A percentile compares a stretch with the other conserved stretches of the same genome.
These are phyloP conservation scores for Larimichthys crocea DNA, from an alignment of 2,113 vertebrate species.

Conservation along the genomic window DNA sequence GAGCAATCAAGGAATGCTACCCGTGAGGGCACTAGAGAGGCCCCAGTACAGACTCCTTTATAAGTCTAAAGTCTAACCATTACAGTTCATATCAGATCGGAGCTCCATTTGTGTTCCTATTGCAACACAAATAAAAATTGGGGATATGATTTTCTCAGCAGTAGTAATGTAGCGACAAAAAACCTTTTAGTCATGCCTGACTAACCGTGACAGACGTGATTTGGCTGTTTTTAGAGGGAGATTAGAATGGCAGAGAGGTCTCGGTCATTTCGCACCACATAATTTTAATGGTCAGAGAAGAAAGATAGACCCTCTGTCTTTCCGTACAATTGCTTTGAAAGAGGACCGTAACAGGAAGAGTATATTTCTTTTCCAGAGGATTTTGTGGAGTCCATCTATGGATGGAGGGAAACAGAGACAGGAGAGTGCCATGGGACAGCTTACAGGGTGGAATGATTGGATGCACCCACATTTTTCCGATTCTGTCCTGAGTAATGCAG, in stretches of 20 bases:
- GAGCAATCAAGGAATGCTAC: conserved; percentile 65
- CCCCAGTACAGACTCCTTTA: background rate
- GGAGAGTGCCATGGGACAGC: conserved; percentile 43
- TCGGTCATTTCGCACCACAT: conserved; percentile 19
- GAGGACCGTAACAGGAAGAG: conserved; percentile 53
- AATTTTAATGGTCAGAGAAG: conserved; percentile 38
- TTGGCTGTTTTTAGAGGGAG: conserved; percentile 51
- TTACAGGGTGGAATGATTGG: conserved; percentile 60
- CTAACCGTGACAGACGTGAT: conserved; percentile 55
- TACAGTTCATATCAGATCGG: conserved; percentile 53
- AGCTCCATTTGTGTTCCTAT: conserved; percentile 50
- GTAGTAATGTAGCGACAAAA: conserved; percentile 55
- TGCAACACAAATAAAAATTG: conserved; percentile 53
- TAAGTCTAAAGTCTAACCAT: conserved; percentile 20
- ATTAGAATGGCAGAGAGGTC: conserved; percentile 49
- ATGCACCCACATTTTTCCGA: conserved; percentile 50
- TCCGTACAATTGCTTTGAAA: conserved; percentile 57
- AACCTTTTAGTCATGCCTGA: conserved; percentile 55
- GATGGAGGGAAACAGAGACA: conserved; percentile 50
- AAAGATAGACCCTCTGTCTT: conserved; percentile 20
- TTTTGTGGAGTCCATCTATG: conserved; percentile 53
- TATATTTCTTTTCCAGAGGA: conserved; percentile 55
- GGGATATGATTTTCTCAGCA: conserved; percentile 46
- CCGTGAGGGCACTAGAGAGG: conserved; percentile 29
- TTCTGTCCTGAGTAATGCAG: conserved; percentile 53